Base-by-base conservation (phyloP, 2,113 vertebrate species). In the Syngnathus floridae region DNA sequence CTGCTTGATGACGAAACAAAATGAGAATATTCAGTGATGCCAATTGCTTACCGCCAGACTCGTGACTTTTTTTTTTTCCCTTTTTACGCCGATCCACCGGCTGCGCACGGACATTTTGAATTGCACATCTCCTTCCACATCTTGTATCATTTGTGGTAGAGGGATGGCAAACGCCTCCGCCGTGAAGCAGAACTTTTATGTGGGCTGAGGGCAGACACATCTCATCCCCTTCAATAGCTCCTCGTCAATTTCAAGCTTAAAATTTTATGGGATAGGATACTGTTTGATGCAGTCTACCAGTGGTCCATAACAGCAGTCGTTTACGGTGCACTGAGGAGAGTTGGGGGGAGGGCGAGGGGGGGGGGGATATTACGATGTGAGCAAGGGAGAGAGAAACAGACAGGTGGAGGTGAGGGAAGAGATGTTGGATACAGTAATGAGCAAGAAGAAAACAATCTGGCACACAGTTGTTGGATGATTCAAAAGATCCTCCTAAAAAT, bases 261-360 rank as follows among this genome's bases (percentile, higher is more conserved):
- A 91, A 92, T 95, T 95, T 96, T 95, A 95, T 94, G 92, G 90
- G 90, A 90, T 93, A 98, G 95, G 97, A 99, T 99, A 98, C 96
- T 98, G 97, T 94, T 98, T 99, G 94, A 99, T 98, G 94, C 95
- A 96, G 93, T 98, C 96, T 88, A 98, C 97, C 94, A 98, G 91
- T 75, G 97, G 97, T 92, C 97, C 97, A 91, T 99, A 98, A 94
- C 95, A 99, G 88, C 93, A 99, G 93, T 99, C 97, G 74, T 99
- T 98, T 92, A 98, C 92, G 82, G 93, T 94, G 89, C 97, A 98
- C 97, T 99, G 93, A 86, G 92, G 88, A 86, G 80, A 86, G 78
- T 62, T 72, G 67, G 70, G 85, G 85, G 78, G 86, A 12, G 19
- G 19, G 57, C 2, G 38, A 66, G 69, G 85, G 86, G 79, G 87